Evolutionary conservation across 2,888 invertebrate species (phyloP).

Genomic region (Phorcus lineatus): DNA sequence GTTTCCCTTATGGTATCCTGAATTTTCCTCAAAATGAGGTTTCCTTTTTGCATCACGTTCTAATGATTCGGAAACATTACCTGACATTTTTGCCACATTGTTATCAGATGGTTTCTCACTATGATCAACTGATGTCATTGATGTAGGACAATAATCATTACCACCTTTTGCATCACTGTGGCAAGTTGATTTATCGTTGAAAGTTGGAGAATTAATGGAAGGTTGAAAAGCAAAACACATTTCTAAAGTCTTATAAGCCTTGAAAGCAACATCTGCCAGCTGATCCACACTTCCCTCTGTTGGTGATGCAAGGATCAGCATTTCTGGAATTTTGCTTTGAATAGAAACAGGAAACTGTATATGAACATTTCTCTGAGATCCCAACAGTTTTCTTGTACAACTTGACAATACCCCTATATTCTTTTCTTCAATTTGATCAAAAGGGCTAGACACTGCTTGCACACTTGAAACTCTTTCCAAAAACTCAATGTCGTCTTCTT

Average conservation of each 20-base stretch:
- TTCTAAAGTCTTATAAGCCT: conserved; percentile 21
- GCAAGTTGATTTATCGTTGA: not conserved
- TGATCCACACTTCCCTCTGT: conserved; percentile 32
- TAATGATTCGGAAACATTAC: too few relatives aligned
- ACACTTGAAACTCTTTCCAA: conserved; percentile 36
- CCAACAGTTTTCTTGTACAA: conserved; percentile 1
- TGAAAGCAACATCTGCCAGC: conserved; percentile 2
- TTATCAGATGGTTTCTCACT: too few relatives aligned
- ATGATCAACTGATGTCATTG: not conserved
- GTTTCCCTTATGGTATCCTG: too few relatives aligned
- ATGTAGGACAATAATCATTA: not conserved
- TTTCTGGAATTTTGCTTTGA: not conserved
- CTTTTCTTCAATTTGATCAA: conserved; percentile 12
- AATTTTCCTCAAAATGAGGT: too few relatives aligned
- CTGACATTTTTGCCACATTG: too few relatives aligned
- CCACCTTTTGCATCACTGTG: not conserved
- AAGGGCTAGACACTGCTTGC: conserved; percentile 23
- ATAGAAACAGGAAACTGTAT: conserved; percentile 8
- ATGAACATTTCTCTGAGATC: conserved; percentile 24
- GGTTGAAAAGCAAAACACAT: conserved; percentile 13
- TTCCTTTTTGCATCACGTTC: too few relatives aligned
- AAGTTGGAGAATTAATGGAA: too few relatives aligned
- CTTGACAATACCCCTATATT: conserved; percentile 9
- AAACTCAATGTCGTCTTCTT: conserved; percentile 46
- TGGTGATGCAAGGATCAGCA: conserved; percentile 37